Evolutionary conservation across 2,888 invertebrate species (phyloP), one percentile per base, ranked within the genome.

Genomic region (Pammene fasciana): DNA sequence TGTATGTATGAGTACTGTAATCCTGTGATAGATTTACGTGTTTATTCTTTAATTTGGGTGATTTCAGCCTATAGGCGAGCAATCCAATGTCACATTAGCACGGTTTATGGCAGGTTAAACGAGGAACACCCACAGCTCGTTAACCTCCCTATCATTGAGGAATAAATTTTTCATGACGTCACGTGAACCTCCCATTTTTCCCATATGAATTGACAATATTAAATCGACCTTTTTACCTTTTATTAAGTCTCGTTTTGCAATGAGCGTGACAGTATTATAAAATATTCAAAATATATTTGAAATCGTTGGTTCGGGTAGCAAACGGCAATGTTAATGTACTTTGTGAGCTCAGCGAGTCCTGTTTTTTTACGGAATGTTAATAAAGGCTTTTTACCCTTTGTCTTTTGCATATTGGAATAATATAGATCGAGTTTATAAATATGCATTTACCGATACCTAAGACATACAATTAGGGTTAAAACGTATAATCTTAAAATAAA

Each of bases 41-140:
- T 50, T 68, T 59, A 45, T 65, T 59, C 52, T 38, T 38, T 59
- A 68, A 68, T 68, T 68, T 68, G 56, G 68, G 64, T 64, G 64
- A 60, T 65, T 70, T 74, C 74, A 76, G 78, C 76, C 75, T 75
- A 77, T 76, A 78, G 74, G 75, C 77, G 75, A 73, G 79, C 78
- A 79, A 83, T 83, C 79, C 80, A 80, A 80, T 77, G 84, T 84
- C 86, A 82, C 85, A 85, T 87, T 86, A 86, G 79, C 83, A 75
- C 80, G 79, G 76, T 86, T 86, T 86, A 86, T 84, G 79, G 82
- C 79, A 80, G 80, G 80, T 83, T 83, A 85, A 86, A 86, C 83
- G 86, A 83, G 79, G 77, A 82, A 82, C 83, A 85, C 85, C 84
- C 83, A 79, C 79, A 82, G 80, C 85, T 86, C 87, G 85, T 87